A percentile compares a stretch with the other conserved stretches of the same genome.
These are phyloP conservation scores for Dendrocincla tyrannina DNA, from an alignment of 2,797 vertebrate species.

Conservation along the genomic window DNA sequence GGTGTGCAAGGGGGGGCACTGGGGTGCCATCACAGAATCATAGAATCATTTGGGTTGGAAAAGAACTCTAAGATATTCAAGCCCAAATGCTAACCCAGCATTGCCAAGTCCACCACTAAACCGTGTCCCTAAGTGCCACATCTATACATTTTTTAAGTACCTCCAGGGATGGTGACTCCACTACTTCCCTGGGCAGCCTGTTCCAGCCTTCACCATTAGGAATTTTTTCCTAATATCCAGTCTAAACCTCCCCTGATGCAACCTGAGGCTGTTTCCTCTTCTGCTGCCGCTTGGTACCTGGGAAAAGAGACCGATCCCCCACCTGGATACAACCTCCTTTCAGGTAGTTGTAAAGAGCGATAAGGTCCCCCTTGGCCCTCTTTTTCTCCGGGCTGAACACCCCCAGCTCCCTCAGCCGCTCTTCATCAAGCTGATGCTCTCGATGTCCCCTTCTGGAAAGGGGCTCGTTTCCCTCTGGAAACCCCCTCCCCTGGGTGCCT, in stretches of 20 bases:
- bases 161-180: neutral
- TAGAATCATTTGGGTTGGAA: neutral
- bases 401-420: neutral
- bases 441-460: accelerated
- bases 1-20: neutral
- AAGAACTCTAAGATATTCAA: neutral
- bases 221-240: neutral
- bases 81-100: neutral
- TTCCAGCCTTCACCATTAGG: neutral
- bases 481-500: neutral
- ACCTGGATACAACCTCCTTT: neutral
- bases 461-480: neutral
- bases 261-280: neutral
- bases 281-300: neutral
- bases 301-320: neutral
- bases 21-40: accelerated
- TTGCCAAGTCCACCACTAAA: neutral
- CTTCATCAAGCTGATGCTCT: neutral
- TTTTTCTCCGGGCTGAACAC: neutral
- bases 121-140: neutral
- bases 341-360: neutral
- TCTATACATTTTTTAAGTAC: neutral
- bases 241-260: neutral
- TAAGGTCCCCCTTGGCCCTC: neutral
- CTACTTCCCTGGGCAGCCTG: neutral